Percentiles rank a stretch among this genome's conserved stretches.
These are phyloP conservation scores for Theonella swinhoei DNA, from an alignment of 37 sponge, comb jelly and placozoan genomes.

Conservation along the genomic window DNA sequence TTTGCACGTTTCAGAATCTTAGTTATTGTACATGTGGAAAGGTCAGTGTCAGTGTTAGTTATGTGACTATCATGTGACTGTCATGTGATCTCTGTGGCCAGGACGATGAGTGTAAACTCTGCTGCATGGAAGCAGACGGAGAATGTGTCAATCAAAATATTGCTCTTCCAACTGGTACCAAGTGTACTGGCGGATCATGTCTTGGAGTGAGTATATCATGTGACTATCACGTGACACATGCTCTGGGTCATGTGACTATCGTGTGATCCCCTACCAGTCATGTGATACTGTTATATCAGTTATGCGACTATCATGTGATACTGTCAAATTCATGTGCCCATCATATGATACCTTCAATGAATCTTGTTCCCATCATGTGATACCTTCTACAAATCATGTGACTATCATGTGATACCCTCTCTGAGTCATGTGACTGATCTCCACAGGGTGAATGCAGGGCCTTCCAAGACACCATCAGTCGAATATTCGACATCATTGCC, in stretches of 20 bases:
- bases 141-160: background rate
- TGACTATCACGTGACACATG: background rate
- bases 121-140: background rate
- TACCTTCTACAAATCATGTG: too few relatives aligned
- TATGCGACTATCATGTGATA: too few relatives aligned
- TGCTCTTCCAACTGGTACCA: background rate
- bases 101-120: constrained; percentile 2
- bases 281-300: too few relatives aligned
- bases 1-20: too few relatives aligned
- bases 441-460: background rate
- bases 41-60: background rate
- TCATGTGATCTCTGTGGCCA: background rate
- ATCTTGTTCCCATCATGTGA: too few relatives aligned
- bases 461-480: constrained; percentile 8
- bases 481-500: constrained; percentile 16
- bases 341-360: too few relatives aligned
- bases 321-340: too few relatives aligned
- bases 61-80: background rate
- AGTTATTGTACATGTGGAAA: background rate
- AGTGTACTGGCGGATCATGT: background rate
- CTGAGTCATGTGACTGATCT: background rate
- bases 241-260: background rate
- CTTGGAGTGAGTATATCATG: background rate
- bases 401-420: too few relatives aligned
- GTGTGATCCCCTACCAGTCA: too few relatives aligned